These are phyloP conservation scores for Mustelus asterias DNA, from an alignment of 2,113 vertebrate species.

Conservation along the genomic window DNA sequence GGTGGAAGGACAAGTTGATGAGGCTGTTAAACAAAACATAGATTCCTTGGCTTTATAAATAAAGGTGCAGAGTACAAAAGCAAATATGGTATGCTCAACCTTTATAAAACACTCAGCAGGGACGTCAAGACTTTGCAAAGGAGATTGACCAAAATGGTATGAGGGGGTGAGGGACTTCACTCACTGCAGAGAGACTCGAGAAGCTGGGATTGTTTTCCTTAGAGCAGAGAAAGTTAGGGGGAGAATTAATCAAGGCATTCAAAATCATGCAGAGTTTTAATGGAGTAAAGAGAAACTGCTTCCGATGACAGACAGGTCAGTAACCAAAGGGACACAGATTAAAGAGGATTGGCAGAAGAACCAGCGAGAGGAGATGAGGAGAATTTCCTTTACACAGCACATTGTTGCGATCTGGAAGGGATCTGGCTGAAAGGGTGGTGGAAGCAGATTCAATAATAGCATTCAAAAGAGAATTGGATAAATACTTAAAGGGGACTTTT, in stretches of 20 bases:
- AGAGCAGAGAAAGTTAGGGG: neutral
- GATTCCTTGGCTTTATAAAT: neutral
- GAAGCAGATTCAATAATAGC: neutral
- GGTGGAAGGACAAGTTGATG: neutral
- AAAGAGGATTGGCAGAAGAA: neutral
- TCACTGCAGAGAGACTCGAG: neutral
- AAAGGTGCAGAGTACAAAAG: neutral
- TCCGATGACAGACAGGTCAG: neutral
- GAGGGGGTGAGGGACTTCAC: neutral
- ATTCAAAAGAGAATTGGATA: neutral
- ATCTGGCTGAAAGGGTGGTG: neutral
- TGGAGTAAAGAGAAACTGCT: neutral
- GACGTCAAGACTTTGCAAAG: neutral
- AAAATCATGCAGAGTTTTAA: neutral
- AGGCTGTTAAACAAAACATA: neutral
- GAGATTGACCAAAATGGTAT: neutral
- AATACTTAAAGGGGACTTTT: neutral
- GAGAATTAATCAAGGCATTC: neutral
- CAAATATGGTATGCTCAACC: neutral
- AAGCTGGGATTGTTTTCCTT: neutral
- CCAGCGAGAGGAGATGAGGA: neutral
- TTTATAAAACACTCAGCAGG: neutral
- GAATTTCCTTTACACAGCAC: neutral
- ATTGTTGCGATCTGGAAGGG: neutral
- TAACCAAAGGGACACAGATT: neutral